These are phyloP conservation scores for Chironex yamaguchii DNA, from an alignment of 30 jellyfish, hydroid and myxozoan genomes.

Conservation along the genomic window DNA sequence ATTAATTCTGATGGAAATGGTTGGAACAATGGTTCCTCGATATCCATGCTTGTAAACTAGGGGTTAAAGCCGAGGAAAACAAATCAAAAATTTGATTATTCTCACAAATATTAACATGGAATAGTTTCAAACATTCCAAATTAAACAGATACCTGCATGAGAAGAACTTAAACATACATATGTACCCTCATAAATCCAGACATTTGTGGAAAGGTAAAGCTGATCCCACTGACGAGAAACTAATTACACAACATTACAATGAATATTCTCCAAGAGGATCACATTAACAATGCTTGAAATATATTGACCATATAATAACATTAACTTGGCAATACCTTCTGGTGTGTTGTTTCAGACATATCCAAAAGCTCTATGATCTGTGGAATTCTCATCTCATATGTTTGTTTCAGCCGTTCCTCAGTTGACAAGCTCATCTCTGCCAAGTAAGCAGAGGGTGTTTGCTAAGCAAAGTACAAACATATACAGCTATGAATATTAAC, in stretches of 20 bases:
- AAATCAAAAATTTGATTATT: no score
- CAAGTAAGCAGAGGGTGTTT: slow-evolving; percentile 94
- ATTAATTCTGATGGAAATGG: slow-evolving; percentile 94
- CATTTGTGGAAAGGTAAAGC: no score
- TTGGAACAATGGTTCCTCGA: slow-evolving; percentile 91
- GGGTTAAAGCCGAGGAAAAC: no score
- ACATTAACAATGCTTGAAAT: background rate
- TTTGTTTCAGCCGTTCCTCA: slow-evolving; percentile 84
- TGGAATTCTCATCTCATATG: slow-evolving; percentile 93
- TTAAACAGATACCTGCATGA: no score
- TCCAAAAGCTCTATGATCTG: slow-evolving; percentile 93
- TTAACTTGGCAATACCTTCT: slow-evolving; percentile 66
- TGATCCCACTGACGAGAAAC: no score
- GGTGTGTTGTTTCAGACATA: slow-evolving; percentile 97
- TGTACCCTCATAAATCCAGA: no score
- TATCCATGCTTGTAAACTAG: slow-evolving; percentile 79
- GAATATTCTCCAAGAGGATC: no score
- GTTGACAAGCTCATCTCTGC: slow-evolving; percentile 95
- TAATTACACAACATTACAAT: no score
- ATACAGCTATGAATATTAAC: no score
- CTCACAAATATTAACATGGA: no score
- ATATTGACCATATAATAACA: background rate
- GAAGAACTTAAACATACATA: no score
- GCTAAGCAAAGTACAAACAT: slow-evolving; percentile 77
- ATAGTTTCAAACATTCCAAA: no score